Evolutionary conservation across 2,888 invertebrate species (phyloP), one percentile per base, ranked within the genome.

Genomic region (Meteorus cinctellus): DNA sequence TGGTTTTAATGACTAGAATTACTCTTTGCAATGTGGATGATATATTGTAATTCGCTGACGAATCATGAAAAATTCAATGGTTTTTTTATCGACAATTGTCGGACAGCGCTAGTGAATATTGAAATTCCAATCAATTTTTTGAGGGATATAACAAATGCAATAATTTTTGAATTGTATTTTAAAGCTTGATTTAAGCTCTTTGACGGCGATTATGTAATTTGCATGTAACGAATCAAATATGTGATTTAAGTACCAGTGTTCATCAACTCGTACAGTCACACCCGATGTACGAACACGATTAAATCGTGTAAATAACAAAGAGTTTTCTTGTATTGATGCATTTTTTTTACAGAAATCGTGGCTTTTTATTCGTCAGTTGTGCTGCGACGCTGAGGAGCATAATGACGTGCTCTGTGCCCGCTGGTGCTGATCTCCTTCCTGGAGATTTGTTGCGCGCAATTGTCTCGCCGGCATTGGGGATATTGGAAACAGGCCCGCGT

Each of bases 311-410:
- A 1, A 12, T 41, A 55, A 55, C 19, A 19, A 55, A 55, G 4
- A 55, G 8, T 55, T 55, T 5, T 12, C 6, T 55, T 24, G 19
- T 55, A n/a, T 55, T 55, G 19, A 19, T 55, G 12, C 10, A 59
- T 36, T 24, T 69, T 31, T 70, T 70, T 72, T 48, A 72, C 19
- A 72, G 72, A 63, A 72, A 72, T 63, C 72, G 72, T 45, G 72
- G 72, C 63, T 62, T 72, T 48, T 72, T 72, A 63, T 63, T 63
- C 34, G 72, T 72, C 31, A 72, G 48, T 63, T 72, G 72, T 10
- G 72, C 72, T 34, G 72, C 72, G 27, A 72, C 72, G 29, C 62
- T 72, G 27, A 72, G 31, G 29, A 72, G 72, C 72, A 72, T 72
- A 27, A 72, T 72, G 16, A 72, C 72, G 41, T 72, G 72, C 34